Evolutionary conservation across 2,113 vertebrate genomes (phyloP), one percentile per base, ranked within the genome.

Genomic region (Triplophysa tibetana): DNA sequence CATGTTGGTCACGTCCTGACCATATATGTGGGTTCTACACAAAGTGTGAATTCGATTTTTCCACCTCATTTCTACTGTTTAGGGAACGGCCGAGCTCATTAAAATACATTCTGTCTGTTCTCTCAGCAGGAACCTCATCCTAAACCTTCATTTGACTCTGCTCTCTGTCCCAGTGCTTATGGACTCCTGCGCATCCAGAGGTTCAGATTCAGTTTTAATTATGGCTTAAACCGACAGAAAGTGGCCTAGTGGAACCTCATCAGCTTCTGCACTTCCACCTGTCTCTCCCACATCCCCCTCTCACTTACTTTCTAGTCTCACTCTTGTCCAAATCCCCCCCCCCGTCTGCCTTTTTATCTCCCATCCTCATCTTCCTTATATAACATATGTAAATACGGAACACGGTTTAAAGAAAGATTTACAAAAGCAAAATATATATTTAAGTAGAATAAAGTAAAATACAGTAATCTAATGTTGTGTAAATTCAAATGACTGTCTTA

Each of bases 261-360:
- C 68, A 29, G 45, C 17, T 29, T n/a, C 68, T 33, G 87, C 87
- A 86, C 87, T 89, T 80, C 84, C 84, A 85, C 88, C 88, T 80
- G 84, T 84, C 84, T 86, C 80, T 75, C 79, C 58, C 6, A 1
- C 76, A 75, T 84, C 72, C 86, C 4, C 16, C 5, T 52, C 13
- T 17, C 5, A 52, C 13, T 52, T 17, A 3, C 14, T 14, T 14
- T 50, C 48, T 50, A 11, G 48, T 50, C 48, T 50, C 12, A 13
- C 11, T 50, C 13, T 48, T 48, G 2, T 13, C 13, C 13, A 10
- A 2, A 29, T 3, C 14, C 14, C 45, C 3, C 13, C 4, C 45
- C 45, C 1, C 14, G 1, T 48, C 11, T 48, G 10, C 8, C 45
- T 48, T 0, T 48, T 48, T 48, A 2, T 14, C 45, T 48, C 45